phyloP scores from a whole-genome alignment of 2,888 invertebrate species.

The Creontiades dilutus region DNA sequence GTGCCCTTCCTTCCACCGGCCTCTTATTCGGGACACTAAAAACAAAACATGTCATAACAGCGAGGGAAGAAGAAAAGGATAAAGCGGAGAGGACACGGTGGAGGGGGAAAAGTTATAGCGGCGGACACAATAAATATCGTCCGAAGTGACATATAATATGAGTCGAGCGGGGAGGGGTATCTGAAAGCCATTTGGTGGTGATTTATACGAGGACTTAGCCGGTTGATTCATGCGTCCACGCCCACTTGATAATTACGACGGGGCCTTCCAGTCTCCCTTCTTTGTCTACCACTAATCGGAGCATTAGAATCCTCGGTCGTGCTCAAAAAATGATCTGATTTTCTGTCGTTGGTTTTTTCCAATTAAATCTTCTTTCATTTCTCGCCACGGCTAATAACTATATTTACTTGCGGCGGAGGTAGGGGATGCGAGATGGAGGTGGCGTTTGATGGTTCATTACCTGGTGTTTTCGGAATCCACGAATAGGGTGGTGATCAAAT shows the following conservation, averaged over 20 bases:
- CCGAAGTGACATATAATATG: slow-evolving; percentile 73
- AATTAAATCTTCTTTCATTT: slow-evolving; percentile 25
- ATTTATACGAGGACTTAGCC: slow-evolving; percentile 67
- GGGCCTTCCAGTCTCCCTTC: slow-evolving; percentile 66
- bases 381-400: slow-evolving; percentile 10
- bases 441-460: too few species aligned
- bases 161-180: slow-evolving; percentile 63
- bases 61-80: slow-evolving; percentile 51
- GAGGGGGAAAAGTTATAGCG: slow-evolving; percentile 68
- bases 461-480: too few species aligned
- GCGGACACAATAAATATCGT: slow-evolving; percentile 72
- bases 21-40: slow-evolving; percentile 66
- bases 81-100: background rate
- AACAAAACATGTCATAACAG: slow-evolving; percentile 71
- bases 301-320: slow-evolving; percentile 60
- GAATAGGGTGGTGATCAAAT: too few species aligned
- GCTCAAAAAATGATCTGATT: slow-evolving; percentile 44
- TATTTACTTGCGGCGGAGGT: background rate
- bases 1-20: background rate
- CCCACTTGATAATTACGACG: slow-evolving; percentile 72
- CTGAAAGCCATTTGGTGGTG: slow-evolving; percentile 72
- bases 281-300: slow-evolving; percentile 71
- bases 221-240: slow-evolving; percentile 73
- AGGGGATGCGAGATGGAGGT: background rate
- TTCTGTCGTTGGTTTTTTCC: slow-evolving; percentile 39